Evolutionary conservation across 2,113 vertebrate genomes (phyloP).

Genomic region (Brienomyrus longianalis): DNA sequence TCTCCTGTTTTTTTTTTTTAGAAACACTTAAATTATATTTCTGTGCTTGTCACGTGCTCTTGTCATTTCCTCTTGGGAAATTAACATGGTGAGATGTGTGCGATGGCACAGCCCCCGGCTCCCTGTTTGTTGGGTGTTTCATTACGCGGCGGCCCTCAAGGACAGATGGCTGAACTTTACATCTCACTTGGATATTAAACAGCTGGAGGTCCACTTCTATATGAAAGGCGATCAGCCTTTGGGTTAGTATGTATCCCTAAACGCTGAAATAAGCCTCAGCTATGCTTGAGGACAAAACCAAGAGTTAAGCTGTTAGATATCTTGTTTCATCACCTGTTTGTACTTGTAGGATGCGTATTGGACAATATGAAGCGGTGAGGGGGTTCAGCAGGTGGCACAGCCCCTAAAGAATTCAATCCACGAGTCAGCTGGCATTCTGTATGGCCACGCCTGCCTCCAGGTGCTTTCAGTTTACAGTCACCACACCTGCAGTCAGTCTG

Average conservation of each 20-base stretch:
- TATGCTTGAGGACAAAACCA: not conserved
- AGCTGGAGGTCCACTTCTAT: not conserved
- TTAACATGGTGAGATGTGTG: not conserved
- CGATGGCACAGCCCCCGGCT: not conserved
- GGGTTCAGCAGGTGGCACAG: not conserved
- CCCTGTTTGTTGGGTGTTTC: not conserved
- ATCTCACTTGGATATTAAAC: slow-evolving; percentile 5
- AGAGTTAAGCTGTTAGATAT: not conserved
- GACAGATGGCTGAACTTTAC: not conserved
- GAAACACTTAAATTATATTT: slow-evolving; percentile 10
- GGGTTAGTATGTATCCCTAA: not conserved
- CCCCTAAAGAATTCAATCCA: not conserved
- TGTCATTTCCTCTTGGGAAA: slow-evolving; percentile 6
- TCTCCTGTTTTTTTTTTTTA: not conserved
- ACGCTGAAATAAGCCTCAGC: not conserved
- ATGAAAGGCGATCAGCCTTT: not conserved
- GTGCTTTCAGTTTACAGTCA: not conserved
- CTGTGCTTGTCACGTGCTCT: not conserved
- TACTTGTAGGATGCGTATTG: not conserved
- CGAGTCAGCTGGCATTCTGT: not conserved
- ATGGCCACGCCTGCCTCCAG: not conserved
- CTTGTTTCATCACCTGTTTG: not conserved
- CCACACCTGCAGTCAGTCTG: not conserved
- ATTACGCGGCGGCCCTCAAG: not conserved
- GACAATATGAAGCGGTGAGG: not conserved